Conservation (phyloP, 2,888 invertebrate species). For the Watsonalla binaria region DNA sequence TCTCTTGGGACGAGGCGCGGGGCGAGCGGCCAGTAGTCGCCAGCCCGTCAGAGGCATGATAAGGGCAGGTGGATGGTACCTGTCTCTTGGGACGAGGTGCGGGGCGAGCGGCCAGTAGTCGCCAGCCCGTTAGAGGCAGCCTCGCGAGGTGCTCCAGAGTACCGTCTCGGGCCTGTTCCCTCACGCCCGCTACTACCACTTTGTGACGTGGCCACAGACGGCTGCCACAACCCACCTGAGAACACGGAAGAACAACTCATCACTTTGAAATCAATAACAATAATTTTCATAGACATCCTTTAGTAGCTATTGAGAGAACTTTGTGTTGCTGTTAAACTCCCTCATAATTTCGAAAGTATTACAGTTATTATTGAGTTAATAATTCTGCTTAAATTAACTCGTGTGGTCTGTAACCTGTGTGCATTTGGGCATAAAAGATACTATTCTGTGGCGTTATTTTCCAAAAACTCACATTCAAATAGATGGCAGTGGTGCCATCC, state of each 20-base stretch:
- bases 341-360: no score
- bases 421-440: no score
- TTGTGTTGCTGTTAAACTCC: no score
- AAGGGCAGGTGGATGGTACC: slow-evolving; percentile 25
- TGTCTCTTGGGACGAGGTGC: slow-evolving; percentile 58
- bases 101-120: slow-evolving; percentile 67
- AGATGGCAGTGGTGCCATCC: slow-evolving; percentile 66
- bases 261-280: no score
- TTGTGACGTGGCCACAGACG: slow-evolving; percentile 83
- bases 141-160: slow-evolving; percentile 83
- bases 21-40: slow-evolving; percentile 27
- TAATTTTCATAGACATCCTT: no score
- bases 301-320: no score
- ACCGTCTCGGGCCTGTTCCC: slow-evolving; percentile 85
- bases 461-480: slow-evolving; percentile 53
- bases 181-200: slow-evolving; percentile 82
- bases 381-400: no score
- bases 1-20: slow-evolving; percentile 53
- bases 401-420: no score
- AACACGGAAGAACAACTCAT: slow-evolving; percentile 8
- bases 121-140: slow-evolving; percentile 85
- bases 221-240: slow-evolving; percentile 87
- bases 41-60: neutral
- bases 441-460: no score
- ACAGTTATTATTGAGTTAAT: no score